A percentile compares a stretch with the other conserved stretches of the same genome.
These are phyloP conservation scores for Scaptodrosophila lebanonensis DNA, from an alignment of 1,140 invertebrate species.

Conservation along the genomic window DNA sequence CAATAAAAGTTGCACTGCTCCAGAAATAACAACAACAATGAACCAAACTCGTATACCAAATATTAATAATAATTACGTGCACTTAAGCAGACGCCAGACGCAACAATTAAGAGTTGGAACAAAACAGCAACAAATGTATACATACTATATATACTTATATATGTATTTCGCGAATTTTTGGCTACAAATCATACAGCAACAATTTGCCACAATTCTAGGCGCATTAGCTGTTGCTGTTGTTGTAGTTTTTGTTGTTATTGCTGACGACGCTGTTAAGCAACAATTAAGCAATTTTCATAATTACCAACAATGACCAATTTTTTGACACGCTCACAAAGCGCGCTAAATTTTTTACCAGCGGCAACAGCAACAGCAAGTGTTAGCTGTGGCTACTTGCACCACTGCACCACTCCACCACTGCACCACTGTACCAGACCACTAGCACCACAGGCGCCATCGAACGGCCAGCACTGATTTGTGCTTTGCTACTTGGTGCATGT, in stretches of 20 bases:
- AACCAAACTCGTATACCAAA: neutral
- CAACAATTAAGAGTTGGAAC: constrained; percentile 4
- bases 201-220: constrained; percentile 18
- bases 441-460: constrained; percentile 19
- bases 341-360: constrained; percentile 66
- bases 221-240: constrained; percentile 31
- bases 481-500: constrained; percentile 42
- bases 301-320: constrained; percentile 75
- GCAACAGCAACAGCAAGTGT: constrained; percentile 49
- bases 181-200: constrained; percentile 3
- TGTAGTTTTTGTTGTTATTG: constrained; percentile 28
- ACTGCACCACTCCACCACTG: constrained; percentile 9
- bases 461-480: constrained; percentile 39
- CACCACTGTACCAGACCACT: too few species aligned
- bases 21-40: constrained; percentile 41
- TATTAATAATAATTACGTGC: constrained; percentile 61
- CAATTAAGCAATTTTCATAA: constrained; percentile 76
- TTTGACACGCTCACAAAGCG: constrained; percentile 73
- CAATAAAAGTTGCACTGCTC: constrained; percentile 44
- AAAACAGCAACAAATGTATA: too few species aligned
- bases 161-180: neutral
- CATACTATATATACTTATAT: too few species aligned
- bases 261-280: constrained; percentile 54
- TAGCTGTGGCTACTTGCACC: constrained; percentile 3
- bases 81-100: constrained; percentile 63